phyloP scores from a whole-genome alignment of 2,888 invertebrate species.

The Yponomeuta cagnagella region DNA sequence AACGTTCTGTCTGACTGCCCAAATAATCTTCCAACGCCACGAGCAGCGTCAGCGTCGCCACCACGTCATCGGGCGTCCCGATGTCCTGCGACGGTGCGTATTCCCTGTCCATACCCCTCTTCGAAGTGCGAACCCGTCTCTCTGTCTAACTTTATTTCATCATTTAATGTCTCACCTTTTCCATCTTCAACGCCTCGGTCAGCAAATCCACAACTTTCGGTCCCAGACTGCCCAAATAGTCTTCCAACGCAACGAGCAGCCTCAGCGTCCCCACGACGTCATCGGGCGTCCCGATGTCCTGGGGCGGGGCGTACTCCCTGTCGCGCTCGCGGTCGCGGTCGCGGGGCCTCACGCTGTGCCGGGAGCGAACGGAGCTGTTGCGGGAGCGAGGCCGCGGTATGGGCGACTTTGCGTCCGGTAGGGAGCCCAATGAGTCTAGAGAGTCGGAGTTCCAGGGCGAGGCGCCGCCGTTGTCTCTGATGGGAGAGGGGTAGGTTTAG shows the following conservation, averaged over 20 bases:
- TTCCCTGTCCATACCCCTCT: no score
- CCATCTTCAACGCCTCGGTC: slow-evolving; percentile 85
- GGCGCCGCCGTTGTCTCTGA: slow-evolving; percentile 38
- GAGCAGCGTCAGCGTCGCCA: slow-evolving; percentile 82
- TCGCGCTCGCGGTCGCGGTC: background rate
- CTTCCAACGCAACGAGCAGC: slow-evolving; percentile 86
- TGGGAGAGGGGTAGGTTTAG: background rate
- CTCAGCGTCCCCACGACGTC: slow-evolving; percentile 82
- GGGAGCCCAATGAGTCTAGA: slow-evolving; percentile 43
- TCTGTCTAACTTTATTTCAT: no score
- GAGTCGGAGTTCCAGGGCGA: slow-evolving; percentile 60
- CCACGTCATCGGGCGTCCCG: slow-evolving; percentile 60
- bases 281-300: slow-evolving; percentile 30
- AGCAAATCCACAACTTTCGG: slow-evolving; percentile 86
- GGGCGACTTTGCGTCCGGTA: slow-evolving; percentile 37
- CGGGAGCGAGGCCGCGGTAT: slow-evolving; percentile 18
- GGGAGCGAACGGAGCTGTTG: background rate
- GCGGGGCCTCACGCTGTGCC: background rate
- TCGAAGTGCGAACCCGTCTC: no score
- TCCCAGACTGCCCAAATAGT: slow-evolving; percentile 88
- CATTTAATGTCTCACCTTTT: slow-evolving; percentile 68
- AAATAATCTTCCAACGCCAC: slow-evolving; percentile 89
- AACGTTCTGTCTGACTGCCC: slow-evolving; percentile 88
- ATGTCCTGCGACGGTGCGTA: slow-evolving; percentile 20
- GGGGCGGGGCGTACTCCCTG: slow-evolving; percentile 12